Conservation (phyloP, 2,888 invertebrate species). For the Ceramica pisi region DNA sequence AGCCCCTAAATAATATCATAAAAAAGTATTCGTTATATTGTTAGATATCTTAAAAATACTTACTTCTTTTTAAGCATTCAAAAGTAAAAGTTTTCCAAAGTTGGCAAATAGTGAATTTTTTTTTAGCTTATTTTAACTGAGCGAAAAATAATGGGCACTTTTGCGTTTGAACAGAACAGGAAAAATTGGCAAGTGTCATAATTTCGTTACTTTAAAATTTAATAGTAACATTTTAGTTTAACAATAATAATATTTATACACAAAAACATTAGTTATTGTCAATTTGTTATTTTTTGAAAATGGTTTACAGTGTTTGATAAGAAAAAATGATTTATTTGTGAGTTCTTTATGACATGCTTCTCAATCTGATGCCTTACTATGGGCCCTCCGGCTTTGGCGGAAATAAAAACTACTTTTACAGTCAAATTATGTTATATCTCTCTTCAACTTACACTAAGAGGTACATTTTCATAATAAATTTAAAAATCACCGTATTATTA, state of each 20-base stretch:
- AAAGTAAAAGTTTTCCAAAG: conserved; percentile 21
- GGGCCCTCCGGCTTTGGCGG: not conserved
- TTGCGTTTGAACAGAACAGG: not conserved
- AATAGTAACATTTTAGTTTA: conserved; percentile 48
- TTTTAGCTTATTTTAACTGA: conserved; percentile 19
- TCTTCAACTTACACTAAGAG: not conserved
- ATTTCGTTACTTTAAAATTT: conserved; percentile 24
- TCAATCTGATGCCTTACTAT: not conserved
- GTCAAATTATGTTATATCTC: conserved; percentile 2
- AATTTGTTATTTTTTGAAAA: conserved; percentile 61
- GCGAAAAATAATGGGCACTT: conserved; percentile 3
- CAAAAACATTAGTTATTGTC: conserved; percentile 75
- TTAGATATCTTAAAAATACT: not conserved
- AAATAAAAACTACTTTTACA: not conserved
- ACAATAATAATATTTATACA: conserved; percentile 65
- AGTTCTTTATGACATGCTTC: not conserved
- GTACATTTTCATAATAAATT: not conserved
- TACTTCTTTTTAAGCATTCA: conserved; percentile 15
- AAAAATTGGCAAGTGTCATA: conserved; percentile 34
- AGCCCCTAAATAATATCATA: conserved; percentile 8
- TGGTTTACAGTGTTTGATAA: conserved; percentile 54
- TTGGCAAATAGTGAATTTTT: conserved; percentile 13
- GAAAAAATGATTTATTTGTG: no score
- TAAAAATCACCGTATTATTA: not conserved
- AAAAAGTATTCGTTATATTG: not conserved